A percentile compares a stretch with the other conserved stretches of the same genome.
These are phyloP conservation scores for Marronus borbonicus DNA, from an alignment of 2,888 invertebrate species.

Conservation along the genomic window DNA sequence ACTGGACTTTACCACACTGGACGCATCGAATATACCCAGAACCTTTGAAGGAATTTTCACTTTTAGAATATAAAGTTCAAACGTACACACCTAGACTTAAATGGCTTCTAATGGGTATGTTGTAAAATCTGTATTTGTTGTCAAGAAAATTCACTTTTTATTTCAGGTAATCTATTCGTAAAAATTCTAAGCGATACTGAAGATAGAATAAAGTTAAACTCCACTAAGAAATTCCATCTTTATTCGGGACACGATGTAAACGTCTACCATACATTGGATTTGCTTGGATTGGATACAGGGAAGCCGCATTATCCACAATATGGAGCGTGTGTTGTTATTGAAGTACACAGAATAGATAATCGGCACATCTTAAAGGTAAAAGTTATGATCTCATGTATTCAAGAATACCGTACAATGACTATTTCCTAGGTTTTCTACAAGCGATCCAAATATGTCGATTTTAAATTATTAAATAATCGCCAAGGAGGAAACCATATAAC, in stretches of 20 bases:
- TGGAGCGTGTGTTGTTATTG: constrained; percentile 42
- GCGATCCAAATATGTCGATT: not conserved
- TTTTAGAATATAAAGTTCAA: constrained; percentile 66
- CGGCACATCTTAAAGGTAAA: constrained; percentile 36
- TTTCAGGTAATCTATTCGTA: constrained; percentile 42
- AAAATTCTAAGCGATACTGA: constrained; percentile 46
- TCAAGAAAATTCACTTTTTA: not conserved
- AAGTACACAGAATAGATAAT: constrained; percentile 29
- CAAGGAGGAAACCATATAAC: not conserved
- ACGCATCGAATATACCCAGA: constrained; percentile 63
- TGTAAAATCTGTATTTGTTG: no score
- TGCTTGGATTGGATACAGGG: constrained; percentile 28
- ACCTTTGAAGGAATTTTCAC: constrained; percentile 63
- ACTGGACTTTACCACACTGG: constrained; percentile 69
- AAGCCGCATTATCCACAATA: constrained; percentile 40
- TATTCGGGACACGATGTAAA: constrained; percentile 46
- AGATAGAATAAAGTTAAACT: constrained; percentile 31
- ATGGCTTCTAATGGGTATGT: constrained; percentile 68
- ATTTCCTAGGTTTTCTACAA: constrained; percentile 13
- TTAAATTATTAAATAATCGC: constrained; percentile 2
- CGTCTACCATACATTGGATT: constrained; percentile 17
- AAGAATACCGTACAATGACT: not conserved
- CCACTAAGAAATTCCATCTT: constrained; percentile 25
- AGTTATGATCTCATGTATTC: not conserved
- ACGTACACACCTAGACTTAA: constrained; percentile 64